Evolutionary conservation across 2,797 vertebrate genomes (phyloP), one percentile per base, ranked within the genome.

Genomic region (Lacerta bilineata): DNA sequence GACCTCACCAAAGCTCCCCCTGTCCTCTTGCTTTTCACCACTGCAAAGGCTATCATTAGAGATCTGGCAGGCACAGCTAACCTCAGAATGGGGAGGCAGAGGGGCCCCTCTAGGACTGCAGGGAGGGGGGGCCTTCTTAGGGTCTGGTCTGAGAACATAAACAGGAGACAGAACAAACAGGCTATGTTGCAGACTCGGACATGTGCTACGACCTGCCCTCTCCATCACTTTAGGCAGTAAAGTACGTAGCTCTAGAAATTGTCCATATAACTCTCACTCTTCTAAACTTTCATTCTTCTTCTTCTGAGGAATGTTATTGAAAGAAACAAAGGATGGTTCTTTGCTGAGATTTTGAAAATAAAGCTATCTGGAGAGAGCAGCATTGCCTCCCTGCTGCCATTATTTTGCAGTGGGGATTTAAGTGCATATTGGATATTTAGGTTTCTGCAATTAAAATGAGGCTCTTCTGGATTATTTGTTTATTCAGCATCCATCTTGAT

Each of bases 11-110:
- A 27, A 76, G 10, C 20, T 80, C 33, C 76, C 82, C 33, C 27
- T 23, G 2, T 29, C 69, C 78, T 81, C 61, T 55, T 46, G 82
- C 3, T 33, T 80, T 43, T 33, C 81, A 68, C 27, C 43, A 59
- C 36, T 29, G 69, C 20, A 29, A 81, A 81, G 59, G 71, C 59
- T 87, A 76, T 89, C 83, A 89, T 89, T 89, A 76, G 61, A 55
- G 88, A 68, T 69, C 61, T 85, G 86, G 82, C 36, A 87, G 13
- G n/a, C 41, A 18, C n/a, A 15, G 27, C 3, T 23, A 75, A 13
- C 41, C 8, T 64, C 83, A 18, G 33, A 5, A 41, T 50, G 20
- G 23, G 23, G 83, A 80, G 50, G 83, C 50, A 50, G 68, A 55
- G 33, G 50, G n/a, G 41, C 5, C 39, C 17, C 55, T 43, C 20